Percentiles rank a stretch among this genome's conserved stretches.
Evolutionary conservation across 2,888 invertebrate genomes (phyloP).

Genomic region (Thysanoteuthis rhombus): DNA sequence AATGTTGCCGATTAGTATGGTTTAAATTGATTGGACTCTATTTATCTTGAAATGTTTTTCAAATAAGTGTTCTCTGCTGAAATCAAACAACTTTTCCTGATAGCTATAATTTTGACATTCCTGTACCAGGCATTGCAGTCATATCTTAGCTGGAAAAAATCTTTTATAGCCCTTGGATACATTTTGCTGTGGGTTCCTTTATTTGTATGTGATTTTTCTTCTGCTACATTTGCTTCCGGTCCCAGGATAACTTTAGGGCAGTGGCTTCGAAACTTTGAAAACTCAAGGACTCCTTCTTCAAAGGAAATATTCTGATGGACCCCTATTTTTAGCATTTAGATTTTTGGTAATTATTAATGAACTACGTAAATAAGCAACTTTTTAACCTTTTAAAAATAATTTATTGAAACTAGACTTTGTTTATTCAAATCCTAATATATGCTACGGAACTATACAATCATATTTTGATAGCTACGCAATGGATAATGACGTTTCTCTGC

Average conservation of each 20-base stretch:
- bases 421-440: too few species aligned
- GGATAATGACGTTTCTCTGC: too few species aligned
- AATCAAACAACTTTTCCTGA: not conserved
- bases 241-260: not conserved
- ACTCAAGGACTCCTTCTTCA: too few species aligned
- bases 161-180: not conserved
- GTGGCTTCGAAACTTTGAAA: too few species aligned
- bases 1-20: not conserved
- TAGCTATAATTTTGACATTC: not conserved
- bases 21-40: not conserved
- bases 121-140: not conserved
- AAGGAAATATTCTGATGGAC: too few species aligned
- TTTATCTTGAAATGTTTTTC: not conserved
- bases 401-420: too few species aligned
- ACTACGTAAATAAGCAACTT: too few species aligned
- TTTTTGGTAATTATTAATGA: too few species aligned
- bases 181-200: not conserved
- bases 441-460: too few species aligned
- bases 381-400: too few species aligned
- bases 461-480: too few species aligned
- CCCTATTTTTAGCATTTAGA: too few species aligned
- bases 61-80: not conserved
- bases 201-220: not conserved
- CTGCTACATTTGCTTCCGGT: not conserved
- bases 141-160: not conserved